phyloP scores from a whole-genome alignment of 2,888 invertebrate species.

The Coenonympha glycerion region DNA sequence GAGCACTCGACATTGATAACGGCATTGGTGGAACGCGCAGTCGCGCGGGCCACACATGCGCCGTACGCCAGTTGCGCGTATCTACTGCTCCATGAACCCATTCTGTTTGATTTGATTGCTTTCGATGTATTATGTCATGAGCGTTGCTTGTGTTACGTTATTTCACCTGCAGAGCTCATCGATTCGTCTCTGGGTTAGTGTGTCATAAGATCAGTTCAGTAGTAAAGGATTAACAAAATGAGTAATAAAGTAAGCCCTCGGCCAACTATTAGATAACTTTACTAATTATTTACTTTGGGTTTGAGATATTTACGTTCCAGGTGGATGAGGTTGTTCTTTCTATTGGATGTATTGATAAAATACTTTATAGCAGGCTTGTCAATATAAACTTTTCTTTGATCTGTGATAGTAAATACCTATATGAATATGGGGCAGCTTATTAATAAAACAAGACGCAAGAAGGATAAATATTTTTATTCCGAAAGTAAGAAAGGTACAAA shows the following conservation, averaged over 20 bases:
- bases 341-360: too few relatives aligned
- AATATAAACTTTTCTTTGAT: too few relatives aligned
- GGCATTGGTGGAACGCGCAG: constrained; percentile 42
- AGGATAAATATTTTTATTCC: constrained; percentile 66
- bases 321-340: too few relatives aligned
- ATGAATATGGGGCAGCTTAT: too few relatives aligned
- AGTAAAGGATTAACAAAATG: not conserved
- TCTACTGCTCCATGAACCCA: constrained; percentile 34
- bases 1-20: constrained; percentile 43
- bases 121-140: constrained; percentile 22
- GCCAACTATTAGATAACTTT: too few relatives aligned
- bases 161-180: constrained; percentile 50
- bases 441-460: constrained; percentile 12
- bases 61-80: constrained; percentile 40
- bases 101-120: not conserved
- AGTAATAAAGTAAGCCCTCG: too few relatives aligned
- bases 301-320: too few relatives aligned
- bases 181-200: constrained; percentile 60
- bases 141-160: constrained; percentile 28
- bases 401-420: too few relatives aligned
- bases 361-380: too few relatives aligned
- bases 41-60: constrained; percentile 51
- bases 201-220: constrained; percentile 35
- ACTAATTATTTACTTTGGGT: too few relatives aligned
- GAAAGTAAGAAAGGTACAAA: constrained; percentile 69